Base-by-base conservation (phyloP, 2,113 vertebrate genomes). In the Sinocyclocheilus grahami region DNA sequence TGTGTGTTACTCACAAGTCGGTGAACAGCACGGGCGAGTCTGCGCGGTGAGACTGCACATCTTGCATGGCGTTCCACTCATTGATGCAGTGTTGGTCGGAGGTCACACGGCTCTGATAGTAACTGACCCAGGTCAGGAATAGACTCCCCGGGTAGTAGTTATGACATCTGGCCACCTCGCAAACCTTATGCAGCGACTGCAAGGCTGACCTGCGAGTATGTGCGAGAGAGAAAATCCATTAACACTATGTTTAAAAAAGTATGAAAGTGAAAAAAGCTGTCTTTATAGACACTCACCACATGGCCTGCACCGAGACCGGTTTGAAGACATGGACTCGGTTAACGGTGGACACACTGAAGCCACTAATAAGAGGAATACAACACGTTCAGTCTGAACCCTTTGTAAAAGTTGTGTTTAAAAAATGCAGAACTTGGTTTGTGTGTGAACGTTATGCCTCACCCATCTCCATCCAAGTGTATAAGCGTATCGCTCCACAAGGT, bases 381-480 rank as follows among this genome's bases (percentile, higher is more conserved):
- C 14, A 67, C 0, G 58, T 75, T 76, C 55, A 74, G 30, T 46
- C 51, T n/a, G 9, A 75, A 27, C n/a, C 62, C 9, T 14, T 58
- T 18, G 3, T 24, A 62, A 39, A 58, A 46, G 72, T 76, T 76
- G 16, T 39, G 27, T 6, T 53, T 33, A 12, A 42, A 33, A 51
- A 65, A 75, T 37, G 46, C 12, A 75, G 30, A 88, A 55, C 42
- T 62, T 79, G 33, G 1, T 65, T 24, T 30, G 2, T 33, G n/a
- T 39, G 65, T 79, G 78, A 16, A 86, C 27, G 42, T 80, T 83
- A 79, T 4, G 5, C 91, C 96, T 97, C 95, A 99, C 98, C 98
- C 98, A 65, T 99, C 98, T 87, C 98, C 98, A 24, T 99, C 98
- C 97, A 99, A 93, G 94, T 99, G 98, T 92, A 99, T 99, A 88